Percentiles rank a stretch among this genome's conserved stretches.
Conservation (phyloP, 2,113 vertebrate genomes). For the Rutilus rutilus region DNA sequence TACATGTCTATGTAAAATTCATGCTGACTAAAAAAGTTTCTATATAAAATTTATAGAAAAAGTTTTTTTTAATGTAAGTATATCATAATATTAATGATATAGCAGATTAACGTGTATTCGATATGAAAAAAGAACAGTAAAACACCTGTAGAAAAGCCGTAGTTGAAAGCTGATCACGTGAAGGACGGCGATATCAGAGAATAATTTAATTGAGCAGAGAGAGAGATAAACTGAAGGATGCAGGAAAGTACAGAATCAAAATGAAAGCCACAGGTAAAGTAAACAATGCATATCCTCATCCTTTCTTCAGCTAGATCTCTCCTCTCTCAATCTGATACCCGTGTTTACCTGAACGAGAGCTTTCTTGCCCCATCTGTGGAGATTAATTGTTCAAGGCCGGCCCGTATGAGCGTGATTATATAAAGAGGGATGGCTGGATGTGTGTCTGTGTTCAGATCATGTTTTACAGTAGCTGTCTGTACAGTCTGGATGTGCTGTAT, state of each 20-base stretch:
- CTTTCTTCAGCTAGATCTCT: not conserved
- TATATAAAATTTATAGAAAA: not conserved
- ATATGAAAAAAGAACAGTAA: not conserved
- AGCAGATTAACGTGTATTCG: not conserved
- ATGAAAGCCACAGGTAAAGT: not conserved
- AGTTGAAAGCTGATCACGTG: not conserved
- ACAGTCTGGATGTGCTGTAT: conserved; percentile 67
- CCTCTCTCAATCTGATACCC: conserved; percentile 59
- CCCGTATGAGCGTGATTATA: conserved; percentile 68
- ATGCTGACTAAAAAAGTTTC: not conserved
- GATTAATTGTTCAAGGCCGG: conserved; percentile 79
- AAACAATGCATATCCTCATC: not conserved
- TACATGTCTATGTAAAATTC: not conserved
- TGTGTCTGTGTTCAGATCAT: conserved; percentile 54
- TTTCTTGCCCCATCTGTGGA: conserved; percentile 73
- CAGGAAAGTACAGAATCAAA: not conserved
- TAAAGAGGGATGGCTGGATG: conserved; percentile 61
- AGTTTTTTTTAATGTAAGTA: not conserved
- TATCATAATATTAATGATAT: not conserved
- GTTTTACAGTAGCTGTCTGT: conserved; percentile 74
- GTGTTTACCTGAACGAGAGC: conserved; percentile 78
- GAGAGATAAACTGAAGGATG: not conserved
- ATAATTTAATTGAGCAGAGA: not conserved
- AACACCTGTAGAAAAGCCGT: not conserved
- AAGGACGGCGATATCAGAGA: not conserved